phyloP scores from a whole-genome alignment of 1,140 invertebrate species.

The Diplogasteroides magnus region DNA sequence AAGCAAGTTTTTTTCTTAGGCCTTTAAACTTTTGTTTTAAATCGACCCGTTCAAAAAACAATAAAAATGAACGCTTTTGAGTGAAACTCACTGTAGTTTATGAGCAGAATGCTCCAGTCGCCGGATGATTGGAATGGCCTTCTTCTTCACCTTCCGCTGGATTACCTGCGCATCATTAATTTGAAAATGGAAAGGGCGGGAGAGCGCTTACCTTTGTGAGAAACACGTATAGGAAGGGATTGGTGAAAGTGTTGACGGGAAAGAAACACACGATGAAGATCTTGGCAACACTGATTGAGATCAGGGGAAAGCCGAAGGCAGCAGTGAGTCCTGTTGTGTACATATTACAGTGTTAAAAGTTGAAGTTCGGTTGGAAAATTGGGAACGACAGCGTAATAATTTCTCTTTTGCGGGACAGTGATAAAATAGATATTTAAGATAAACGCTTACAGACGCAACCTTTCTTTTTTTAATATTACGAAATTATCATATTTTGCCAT shows the following conservation, averaged over 20 bases:
- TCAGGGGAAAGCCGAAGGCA: conserved; percentile 70
- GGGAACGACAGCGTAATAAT: too few species aligned
- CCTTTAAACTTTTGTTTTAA: too few species aligned
- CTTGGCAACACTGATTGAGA: conserved; percentile 77
- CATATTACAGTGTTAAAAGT: conserved; percentile 53
- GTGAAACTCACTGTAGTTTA: too few species aligned
- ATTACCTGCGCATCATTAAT: conserved; percentile 49
- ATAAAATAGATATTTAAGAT: too few species aligned
- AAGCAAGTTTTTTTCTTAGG: too few species aligned
- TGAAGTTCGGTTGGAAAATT: too few species aligned
- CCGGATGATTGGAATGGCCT: conserved; percentile 21
- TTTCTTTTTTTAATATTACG: too few species aligned
- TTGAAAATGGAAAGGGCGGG: neutral
- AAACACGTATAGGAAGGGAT: conserved; percentile 84
- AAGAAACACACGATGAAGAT: conserved; percentile 84
- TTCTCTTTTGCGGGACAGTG: too few species aligned
- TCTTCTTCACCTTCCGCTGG: conserved; percentile 65
- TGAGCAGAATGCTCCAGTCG: conserved; percentile 13
- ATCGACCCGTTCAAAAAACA: too few species aligned
- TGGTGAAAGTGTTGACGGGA: conserved; percentile 82
- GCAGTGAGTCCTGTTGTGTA: conserved; percentile 78
- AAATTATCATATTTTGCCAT: too few species aligned
- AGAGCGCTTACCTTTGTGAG: conserved; percentile 78
- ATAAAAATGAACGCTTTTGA: too few species aligned
- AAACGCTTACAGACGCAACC: too few species aligned